Base-by-base conservation (phyloP, 1,140 invertebrate genomes). In the Anagrus nilaparvatae region DNA sequence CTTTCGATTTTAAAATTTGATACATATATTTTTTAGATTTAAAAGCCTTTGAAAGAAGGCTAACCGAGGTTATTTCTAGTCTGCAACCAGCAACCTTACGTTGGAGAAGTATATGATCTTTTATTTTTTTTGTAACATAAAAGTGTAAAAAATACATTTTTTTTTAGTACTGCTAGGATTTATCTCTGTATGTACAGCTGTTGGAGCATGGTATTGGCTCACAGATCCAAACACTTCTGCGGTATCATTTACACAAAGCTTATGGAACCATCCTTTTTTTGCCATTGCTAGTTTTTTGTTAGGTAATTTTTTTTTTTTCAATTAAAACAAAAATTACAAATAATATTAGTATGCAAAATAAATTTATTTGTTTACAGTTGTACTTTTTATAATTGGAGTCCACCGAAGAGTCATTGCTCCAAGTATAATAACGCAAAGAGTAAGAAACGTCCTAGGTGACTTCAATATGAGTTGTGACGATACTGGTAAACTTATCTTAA, bases 391-490 rank as follows among this genome's bases (percentile, higher is more conserved):
- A 43, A 70, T 83, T 65, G 94, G 95, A 35, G 88, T 97, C 31
- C 94, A 97, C 61, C 87, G 90, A 65, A 75, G 89, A 61, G 92
- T 98, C 1, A 91, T 97, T 44, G 92, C 93, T 12, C 90, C 93
- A 9, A 91, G 88, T 52, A 97, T 98, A 57, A 91, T 98, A 50
- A 92, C 91, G 3, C 81, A 87, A 2, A 70, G 94, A 47, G 90
- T 90, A 19, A 72, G 92, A 30, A 78, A 75, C 28, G 92, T 97
- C 1, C 74, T 98, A 19, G 79, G 79, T 24, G 92, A 97, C 65
- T 98, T 96, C 61, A 97, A 95, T 62, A 95, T 97, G 90, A 95
- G 88, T 32, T 97, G 91, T 71, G 93, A 97, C 68, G 92, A 97
- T 58, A 92, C 88, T 40, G 90, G 91, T 46, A 90, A 91, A 66